Evolutionary conservation across 2,113 vertebrate species (phyloP), one percentile per base, ranked within the genome.

Genomic region (Verasper variegatus): DNA sequence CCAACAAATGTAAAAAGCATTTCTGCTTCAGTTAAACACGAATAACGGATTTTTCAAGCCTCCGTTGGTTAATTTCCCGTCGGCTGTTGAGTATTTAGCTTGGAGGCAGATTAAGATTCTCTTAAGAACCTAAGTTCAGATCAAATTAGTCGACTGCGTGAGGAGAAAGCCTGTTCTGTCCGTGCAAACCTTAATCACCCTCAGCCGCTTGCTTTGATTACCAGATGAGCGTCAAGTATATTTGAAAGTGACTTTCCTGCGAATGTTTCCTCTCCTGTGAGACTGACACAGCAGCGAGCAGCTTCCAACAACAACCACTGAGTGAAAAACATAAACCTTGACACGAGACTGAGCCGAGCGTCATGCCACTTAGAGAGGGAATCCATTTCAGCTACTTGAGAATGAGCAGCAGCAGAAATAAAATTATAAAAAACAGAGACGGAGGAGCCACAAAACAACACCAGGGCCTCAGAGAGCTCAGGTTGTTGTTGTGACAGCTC

Each of bases 111-210:
- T 89, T 80, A 68, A 42, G 76, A 69, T 68, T 78, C 26, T 18
- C 62, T 66, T 71, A 78, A 76, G 64, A 82, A 55, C 77, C 81
- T 72, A 64, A 54, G 31, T 81, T 76, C 76, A 65, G 76, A 86
- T 77, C 68, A 82, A 74, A 67, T 61, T 58, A 71, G 67, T 73
- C 26, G 42, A 57, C 51, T 69, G 56, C 8, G 26, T 31, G 17
- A 66, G 42, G 58, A 65, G 61, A 82, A 64, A 79, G 23, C 60
- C 76, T 12, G 14, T n/a, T 68, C 54, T 35, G 52, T 76, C 23
- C 54, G 20, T 68, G 52, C 47, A 56, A 67, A 76, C 69, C 72
- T 61, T 71, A 51, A 73, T 42, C 40, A 13, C 18, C 60, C 68
- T 66, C 27, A 58, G 65, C 55, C 40, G 3, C 40, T 42, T 42